Conservation (phyloP, 2,888 invertebrate genomes). For the Hetaerina titia region DNA sequence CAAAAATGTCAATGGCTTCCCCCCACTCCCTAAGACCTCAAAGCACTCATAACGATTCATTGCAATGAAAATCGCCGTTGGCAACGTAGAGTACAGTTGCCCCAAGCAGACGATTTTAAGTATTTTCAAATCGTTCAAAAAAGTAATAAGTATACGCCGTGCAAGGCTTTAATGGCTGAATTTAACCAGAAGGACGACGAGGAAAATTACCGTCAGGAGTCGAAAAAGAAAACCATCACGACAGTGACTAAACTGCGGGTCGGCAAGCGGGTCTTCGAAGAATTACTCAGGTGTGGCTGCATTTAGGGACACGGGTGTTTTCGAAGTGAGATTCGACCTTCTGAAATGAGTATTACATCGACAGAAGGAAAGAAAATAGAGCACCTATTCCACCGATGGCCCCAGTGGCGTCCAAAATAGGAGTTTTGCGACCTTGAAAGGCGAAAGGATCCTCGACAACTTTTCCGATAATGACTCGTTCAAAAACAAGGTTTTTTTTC, state of each 20-base stretch:
- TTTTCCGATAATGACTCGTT: not conserved
- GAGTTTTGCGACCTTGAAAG: not conserved
- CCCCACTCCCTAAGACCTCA: not conserved
- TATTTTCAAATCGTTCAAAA: not conserved
- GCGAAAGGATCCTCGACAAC: constrained; percentile 9
- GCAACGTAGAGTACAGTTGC: not conserved
- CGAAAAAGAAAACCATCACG: not conserved
- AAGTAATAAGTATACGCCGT: not conserved
- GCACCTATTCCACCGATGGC: not conserved
- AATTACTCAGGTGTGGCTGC: not conserved
- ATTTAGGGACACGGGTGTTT: not conserved
- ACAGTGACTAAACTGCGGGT: not conserved
- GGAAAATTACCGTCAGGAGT: not conserved
- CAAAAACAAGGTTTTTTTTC: not conserved
- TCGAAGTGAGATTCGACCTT: not conserved
- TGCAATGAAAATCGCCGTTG: not conserved
- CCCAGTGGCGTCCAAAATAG: not conserved
- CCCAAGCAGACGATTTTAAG: not conserved
- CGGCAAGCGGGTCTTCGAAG: not conserved
- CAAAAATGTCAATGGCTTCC: not conserved
- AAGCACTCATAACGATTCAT: not conserved
- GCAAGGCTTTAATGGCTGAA: not conserved
- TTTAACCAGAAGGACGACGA: not conserved
- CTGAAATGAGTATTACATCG: not conserved
- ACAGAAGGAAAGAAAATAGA: not conserved